Evolutionary conservation across 2,888 invertebrate species (phyloP), one percentile per base, ranked within the genome.

Genomic region (Amiota communis): DNA sequence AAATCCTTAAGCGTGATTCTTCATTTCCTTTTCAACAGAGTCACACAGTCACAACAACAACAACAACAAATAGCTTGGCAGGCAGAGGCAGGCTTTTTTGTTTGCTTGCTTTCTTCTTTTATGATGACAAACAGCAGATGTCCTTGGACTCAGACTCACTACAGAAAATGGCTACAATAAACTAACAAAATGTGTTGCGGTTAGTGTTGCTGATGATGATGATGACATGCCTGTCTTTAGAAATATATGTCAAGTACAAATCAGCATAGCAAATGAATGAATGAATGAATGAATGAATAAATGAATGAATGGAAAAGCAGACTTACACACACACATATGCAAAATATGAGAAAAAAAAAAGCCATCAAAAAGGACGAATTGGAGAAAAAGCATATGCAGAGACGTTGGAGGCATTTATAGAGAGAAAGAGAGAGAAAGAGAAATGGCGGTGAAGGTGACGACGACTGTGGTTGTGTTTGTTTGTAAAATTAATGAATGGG

Each of bases 191-290:
- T 36, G 36, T 36, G 36, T 36, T 36, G 36, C 36, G 2, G 36
- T 6, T 36, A 6, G 6, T 36, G 36, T 2, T 36, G 36, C 2
- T 23, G 23, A 3, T 63, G 23, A 11, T 20, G 23, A 8, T 46
- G 23, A 13, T 10, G 59, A 13, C 59, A 11, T 63, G 63, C n/a
- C 15, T 63, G 11, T 46, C 46, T 36, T 63, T 20, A 36, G 8
- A 65, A 48, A 64, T 64, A 49, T 48, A 17, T 65, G 65, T 65
- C 65, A 65, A 65, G 49, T 65, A 65, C 65, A 65, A 65, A 65
- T 65, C 65, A 65, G 65, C 65, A 65, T 23, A 13, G 23, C 63
- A 63, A 15, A 13, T 53, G 36, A 36, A 36, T 15, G 13, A 23
- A 23, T 23, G 23, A 15, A 13, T 53, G 36, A 36, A 36, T 15